Evolutionary conservation across 2,113 vertebrate genomes (phyloP).

Genomic region (Microtus pennsylvanicus): DNA sequence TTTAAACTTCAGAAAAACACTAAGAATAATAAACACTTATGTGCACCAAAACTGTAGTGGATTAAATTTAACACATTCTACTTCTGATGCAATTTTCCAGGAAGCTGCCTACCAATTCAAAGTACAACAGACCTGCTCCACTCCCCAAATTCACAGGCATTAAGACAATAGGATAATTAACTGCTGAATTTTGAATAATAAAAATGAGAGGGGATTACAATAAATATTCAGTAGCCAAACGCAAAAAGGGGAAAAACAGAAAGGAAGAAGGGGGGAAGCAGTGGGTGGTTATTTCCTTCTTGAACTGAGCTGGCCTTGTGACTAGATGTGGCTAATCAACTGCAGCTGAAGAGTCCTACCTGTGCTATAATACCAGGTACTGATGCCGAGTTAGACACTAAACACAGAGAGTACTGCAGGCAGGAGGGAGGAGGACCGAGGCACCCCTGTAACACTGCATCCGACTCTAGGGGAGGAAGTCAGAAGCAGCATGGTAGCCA

Average conservation of each 20-base stretch:
- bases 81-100: neutral
- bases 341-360: neutral
- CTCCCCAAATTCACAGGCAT: neutral
- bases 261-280: neutral
- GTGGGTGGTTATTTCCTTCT: neutral
- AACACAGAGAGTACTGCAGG: neutral
- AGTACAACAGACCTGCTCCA: neutral
- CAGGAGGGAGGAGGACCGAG: neutral
- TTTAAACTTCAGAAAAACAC: constrained; percentile 35
- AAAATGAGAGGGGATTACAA: neutral
- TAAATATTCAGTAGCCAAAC: neutral
- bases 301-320: neutral
- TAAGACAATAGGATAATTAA: neutral
- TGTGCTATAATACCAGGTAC: neutral
- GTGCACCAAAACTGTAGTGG: neutral
- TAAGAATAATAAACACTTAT: neutral
- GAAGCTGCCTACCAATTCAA: neutral
- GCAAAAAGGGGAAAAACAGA: neutral
- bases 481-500: neutral
- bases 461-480: neutral
- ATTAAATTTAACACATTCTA: constrained; percentile 40
- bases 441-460: neutral
- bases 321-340: neutral
- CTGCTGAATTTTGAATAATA: constrained; percentile 13
- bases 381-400: neutral